Conservation (phyloP, 2,113 vertebrate genomes). For the Anthoscopus minutus region DNA sequence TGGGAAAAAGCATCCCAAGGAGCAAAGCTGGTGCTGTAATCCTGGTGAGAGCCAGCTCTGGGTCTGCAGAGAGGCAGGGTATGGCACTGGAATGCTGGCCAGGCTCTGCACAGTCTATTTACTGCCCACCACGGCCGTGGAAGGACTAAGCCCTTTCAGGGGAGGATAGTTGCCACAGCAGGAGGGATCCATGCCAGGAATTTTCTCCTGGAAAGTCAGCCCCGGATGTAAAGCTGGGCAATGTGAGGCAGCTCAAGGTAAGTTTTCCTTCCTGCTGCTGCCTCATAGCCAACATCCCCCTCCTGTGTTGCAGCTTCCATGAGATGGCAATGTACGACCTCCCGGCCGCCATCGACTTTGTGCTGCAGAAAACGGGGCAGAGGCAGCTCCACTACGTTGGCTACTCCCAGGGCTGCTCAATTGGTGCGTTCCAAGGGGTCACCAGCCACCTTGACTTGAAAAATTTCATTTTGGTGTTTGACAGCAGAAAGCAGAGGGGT, state of each 20-base stretch:
- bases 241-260: neutral
- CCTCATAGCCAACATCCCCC: neutral
- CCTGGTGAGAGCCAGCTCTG: neutral
- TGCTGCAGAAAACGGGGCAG: slow-evolving; percentile 81
- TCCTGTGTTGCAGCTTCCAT: slow-evolving; percentile 77
- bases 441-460: rapidly evolving
- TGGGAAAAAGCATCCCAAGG: neutral
- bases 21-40: neutral
- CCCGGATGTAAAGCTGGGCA: neutral
- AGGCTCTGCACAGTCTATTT: neutral
- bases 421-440: slow-evolving; percentile 62
- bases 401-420: slow-evolving; percentile 88
- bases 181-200: neutral
- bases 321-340: slow-evolving; percentile 91
- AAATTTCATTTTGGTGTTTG: neutral
- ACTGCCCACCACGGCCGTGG: rapidly evolving
- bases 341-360: slow-evolving; percentile 81
- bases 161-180: neutral
- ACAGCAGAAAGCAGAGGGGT: neutral
- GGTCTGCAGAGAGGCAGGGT: neutral
- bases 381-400: slow-evolving; percentile 86
- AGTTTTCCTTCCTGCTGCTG: neutral
- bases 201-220: neutral
- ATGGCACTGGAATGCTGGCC: neutral
- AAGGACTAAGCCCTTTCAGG: neutral